phyloP scores from a whole-genome alignment of 2,113 vertebrate genomes.

The Tragelaphus imberbis region DNA sequence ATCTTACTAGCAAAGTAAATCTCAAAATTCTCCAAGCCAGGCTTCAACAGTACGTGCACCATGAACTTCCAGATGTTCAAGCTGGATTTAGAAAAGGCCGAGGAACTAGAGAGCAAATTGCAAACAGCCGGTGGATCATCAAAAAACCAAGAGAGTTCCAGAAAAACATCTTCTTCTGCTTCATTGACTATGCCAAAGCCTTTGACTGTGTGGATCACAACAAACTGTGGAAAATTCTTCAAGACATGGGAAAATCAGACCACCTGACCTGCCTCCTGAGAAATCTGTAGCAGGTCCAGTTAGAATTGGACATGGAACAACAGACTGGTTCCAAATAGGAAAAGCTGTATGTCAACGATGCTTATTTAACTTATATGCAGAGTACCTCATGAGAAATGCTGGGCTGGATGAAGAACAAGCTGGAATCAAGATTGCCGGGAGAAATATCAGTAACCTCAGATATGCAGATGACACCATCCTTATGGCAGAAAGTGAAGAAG shows the following conservation, averaged over 20 bases:
- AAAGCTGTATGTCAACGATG: background rate
- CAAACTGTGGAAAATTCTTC: background rate
- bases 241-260: background rate
- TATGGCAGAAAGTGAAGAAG: background rate
- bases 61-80: background rate
- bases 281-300: background rate
- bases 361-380: background rate
- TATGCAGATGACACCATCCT: fast-evolving
- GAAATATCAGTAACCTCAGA: background rate
- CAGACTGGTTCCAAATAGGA: background rate
- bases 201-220: background rate
- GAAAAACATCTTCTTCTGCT: background rate
- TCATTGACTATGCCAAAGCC: background rate
- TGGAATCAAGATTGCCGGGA: background rate
- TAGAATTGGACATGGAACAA: background rate
- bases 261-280: background rate
- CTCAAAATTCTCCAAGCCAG: background rate
- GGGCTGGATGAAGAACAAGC: background rate
- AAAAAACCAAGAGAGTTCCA: background rate
- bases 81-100: background rate
- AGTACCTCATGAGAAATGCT: background rate
- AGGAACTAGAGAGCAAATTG: background rate
- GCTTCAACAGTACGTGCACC: background rate
- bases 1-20: background rate
- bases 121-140: background rate